Base-by-base conservation (phyloP, 2,113 vertebrate genomes). In the Marcusenius ussheri region DNA sequence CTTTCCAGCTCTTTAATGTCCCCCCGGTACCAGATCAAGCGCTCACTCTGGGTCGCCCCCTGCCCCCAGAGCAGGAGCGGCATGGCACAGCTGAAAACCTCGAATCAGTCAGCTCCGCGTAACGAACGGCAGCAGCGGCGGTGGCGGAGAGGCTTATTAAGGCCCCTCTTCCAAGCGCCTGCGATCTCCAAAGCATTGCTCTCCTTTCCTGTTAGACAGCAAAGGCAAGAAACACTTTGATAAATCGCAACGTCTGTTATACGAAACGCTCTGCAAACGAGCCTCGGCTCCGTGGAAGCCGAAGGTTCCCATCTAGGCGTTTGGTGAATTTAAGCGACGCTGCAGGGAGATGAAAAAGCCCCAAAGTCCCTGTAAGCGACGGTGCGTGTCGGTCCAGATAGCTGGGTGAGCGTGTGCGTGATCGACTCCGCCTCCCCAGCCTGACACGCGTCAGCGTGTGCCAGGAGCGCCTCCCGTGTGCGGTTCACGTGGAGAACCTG, bases 1-100 rank as follows among this genome's bases (percentile, higher is more conserved):
- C 92, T 93, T 92, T 92, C 92, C 88, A 90, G 92, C 94, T n/a
- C 83, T 96, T 95, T 95, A 94, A 95, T 95, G 93, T 94, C 90
- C 92, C 89, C 86, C 92, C 91, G 11, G 92, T 90, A 91, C 92
- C 89, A 93, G 93, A 93, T 94, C 93, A 94, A 93, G 94, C 91
- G 89, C 91, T 42, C 47, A 90, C 93, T 93, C 91, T 91, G 90
- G 92, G 92, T 92, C 31, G 10, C 88, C 87, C 90, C 5, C 77
- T 80, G 92, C 93, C 93, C 92, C 92, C 80, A 27, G 91, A 92
- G 92, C 92, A 89, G 42, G 83, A 91, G 93, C 31, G 15, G 19
- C 49, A 5, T 9, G 27, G 24, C 74, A 56, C 49, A 39, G 74
- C 74, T 2, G 88, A 46, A 35, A 83, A 89, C 42, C 74, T 35